A percentile compares a stretch with the other conserved stretches of the same genome.
These are phyloP conservation scores for Pediacus dermestoides DNA, from an alignment of 2,888 invertebrate genomes.

Conservation along the genomic window DNA sequence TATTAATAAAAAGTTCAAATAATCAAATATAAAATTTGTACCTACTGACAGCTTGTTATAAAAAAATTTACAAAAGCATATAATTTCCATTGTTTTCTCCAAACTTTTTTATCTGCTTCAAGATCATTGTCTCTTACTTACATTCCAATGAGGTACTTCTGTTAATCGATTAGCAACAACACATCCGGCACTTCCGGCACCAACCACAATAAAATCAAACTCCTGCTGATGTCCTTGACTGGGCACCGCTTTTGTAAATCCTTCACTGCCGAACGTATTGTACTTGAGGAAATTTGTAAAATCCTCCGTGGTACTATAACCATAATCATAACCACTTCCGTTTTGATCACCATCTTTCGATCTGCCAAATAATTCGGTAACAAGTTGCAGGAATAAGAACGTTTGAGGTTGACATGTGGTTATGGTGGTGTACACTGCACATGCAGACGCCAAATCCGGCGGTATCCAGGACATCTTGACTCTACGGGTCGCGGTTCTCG, in stretches of 20 bases:
- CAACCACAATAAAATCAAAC: conserved; percentile 61
- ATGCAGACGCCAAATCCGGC: conserved; percentile 56
- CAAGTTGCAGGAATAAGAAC: conserved; percentile 57
- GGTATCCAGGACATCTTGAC: conserved; percentile 53
- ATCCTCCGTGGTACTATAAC: conserved; percentile 3
- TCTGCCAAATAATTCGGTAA: conserved; percentile 57
- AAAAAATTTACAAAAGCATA: too few species aligned
- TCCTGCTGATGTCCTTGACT: conserved; percentile 36
- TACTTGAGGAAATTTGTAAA: conserved; percentile 1
- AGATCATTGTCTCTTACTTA: too few species aligned
- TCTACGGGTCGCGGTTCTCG: background rate
- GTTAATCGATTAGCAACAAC: conserved; percentile 62
- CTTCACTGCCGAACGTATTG: conserved; percentile 13
- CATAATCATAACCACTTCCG: background rate
- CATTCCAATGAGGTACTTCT: conserved; percentile 59
- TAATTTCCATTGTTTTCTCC: too few species aligned
- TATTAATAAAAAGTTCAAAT: too few species aligned
- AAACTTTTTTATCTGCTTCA: too few species aligned
- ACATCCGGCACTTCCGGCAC: conserved; percentile 65
- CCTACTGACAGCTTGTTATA: too few species aligned
- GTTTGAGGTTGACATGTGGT: conserved; percentile 58
- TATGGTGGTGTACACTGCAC: conserved; percentile 53
- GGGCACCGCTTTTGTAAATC: conserved; percentile 11
- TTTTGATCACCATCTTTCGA: conserved; percentile 38
- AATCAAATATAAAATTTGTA: too few species aligned